Evolutionary conservation across 2,888 invertebrate species (phyloP).

Genomic region (Apotomis turbidana): DNA sequence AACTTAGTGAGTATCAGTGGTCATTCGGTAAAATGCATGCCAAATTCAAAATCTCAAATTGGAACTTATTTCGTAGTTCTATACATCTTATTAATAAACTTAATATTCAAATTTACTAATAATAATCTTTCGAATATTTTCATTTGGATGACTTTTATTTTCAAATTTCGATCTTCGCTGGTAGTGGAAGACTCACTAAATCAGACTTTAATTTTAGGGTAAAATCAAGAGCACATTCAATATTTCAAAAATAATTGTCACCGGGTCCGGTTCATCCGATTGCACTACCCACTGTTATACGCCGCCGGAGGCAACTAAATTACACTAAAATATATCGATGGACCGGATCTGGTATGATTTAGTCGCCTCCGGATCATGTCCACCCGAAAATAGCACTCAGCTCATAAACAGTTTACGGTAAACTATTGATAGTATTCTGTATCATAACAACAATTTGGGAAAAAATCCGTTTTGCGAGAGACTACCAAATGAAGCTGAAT

Average conservation of each 20-base stretch:
- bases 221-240: background rate
- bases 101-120: slow-evolving; percentile 13
- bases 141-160: slow-evolving; percentile 17
- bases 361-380: too few species aligned
- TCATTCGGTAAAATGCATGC: slow-evolving; percentile 71
- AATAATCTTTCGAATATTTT: background rate
- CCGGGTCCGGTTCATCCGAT: too few species aligned
- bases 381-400: too few species aligned
- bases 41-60: slow-evolving; percentile 40
- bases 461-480: too few species aligned
- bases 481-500: too few species aligned
- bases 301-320: too few species aligned
- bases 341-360: too few species aligned
- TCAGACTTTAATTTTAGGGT: background rate
- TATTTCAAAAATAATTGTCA: background rate
- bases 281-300: too few species aligned
- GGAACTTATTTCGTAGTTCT: slow-evolving; percentile 29
- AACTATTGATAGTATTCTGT: too few species aligned
- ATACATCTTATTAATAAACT: background rate
- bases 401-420: too few species aligned
- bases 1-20: slow-evolving; percentile 79
- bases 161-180: slow-evolving; percentile 15
- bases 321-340: too few species aligned
- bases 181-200: slow-evolving; percentile 2
- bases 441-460: too few species aligned